Conservation (phyloP, 2,888 invertebrate genomes). For the Drosophila infuscata region DNA sequence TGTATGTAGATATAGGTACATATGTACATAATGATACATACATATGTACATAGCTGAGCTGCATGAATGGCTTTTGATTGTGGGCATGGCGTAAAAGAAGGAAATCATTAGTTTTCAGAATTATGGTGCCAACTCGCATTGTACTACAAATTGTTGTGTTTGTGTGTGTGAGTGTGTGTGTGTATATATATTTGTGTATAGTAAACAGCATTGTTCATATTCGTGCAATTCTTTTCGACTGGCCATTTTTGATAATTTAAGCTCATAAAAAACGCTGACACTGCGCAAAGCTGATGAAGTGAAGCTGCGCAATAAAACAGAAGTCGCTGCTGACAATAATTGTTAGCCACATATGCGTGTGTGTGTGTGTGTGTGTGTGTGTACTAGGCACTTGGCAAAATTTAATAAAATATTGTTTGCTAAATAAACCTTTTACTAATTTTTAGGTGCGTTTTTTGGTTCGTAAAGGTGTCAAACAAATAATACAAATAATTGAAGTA, state of each 20-base stretch:
- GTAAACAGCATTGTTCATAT: conserved; percentile 48
- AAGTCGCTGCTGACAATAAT: conserved; percentile 16
- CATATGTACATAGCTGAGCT: background rate
- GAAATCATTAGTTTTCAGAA: conserved; percentile 61
- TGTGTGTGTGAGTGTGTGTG: background rate
- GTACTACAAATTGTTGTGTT: background rate
- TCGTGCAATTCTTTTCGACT: conserved; percentile 29
- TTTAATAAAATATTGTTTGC: conserved; percentile 38
- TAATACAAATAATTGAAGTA: background rate
- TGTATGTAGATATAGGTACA: background rate
- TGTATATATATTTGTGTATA: conserved; percentile 18
- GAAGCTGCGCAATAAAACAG: conserved; percentile 58
- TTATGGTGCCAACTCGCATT: conserved; percentile 20
- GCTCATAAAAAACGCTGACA: conserved; percentile 70
- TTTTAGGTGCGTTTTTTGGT: conserved; percentile 16
- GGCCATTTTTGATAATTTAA: conserved; percentile 36
- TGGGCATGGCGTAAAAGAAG: conserved; percentile 51
- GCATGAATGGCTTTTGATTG: conserved; percentile 66
- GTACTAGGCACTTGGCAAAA: conserved; percentile 27
- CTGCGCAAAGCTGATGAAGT: conserved; percentile 54
- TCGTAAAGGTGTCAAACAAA: conserved; percentile 5
- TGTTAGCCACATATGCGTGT: conserved; percentile 6
- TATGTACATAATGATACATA: background rate
- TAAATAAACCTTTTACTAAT: conserved; percentile 10
- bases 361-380: conserved; percentile 5